Base-by-base conservation (phyloP, 2,888 invertebrate species). In the Ichneumoninae sp. region DNA sequence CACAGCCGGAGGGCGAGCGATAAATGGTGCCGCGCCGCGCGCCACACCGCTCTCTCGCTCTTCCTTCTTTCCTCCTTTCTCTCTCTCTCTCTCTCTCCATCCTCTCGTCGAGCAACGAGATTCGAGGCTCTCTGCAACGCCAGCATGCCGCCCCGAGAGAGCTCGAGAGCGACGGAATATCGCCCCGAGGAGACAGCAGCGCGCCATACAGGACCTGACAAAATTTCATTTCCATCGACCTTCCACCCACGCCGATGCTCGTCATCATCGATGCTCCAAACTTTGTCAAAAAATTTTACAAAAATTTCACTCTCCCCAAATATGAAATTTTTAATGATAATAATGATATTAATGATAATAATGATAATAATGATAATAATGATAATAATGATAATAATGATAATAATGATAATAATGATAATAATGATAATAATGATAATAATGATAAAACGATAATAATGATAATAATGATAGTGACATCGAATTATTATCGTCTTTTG, bases 1-100 rank as follows among this genome's bases (percentile, higher is more conserved):
- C 79, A 84, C 71, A 85, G 87, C 87, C 78, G 80, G 87, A 86
- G 87, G 88, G 85, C 88, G 88, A 85, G 89, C 92, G 91, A 91
- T 91, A 92, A 92, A 92, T 91, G 91, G 88, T 88, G 87, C 90
- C 88, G 83, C 33, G 50, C 86, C 88, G 83, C 33, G 50, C 86
- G 86, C 88, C 88, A 85, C 86, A 76, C 85, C 76, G 80, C 66
- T 60, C 68, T 40, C 66, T 76, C 76, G 63, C 54, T 44, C 78
- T 63, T 63, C 77, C 60, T 40, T 40, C 2, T 8, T 10, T 1
- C 36, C 7, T 8, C 8, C 71, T 47, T 44, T 69, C 54, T 68
- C 66, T 40, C 80, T 63, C 69, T 16, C 52, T 19, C 19, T 19
- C 19, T 74, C 73, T 40, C 80, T 50, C 69, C 16, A 52, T 65